Evolutionary conservation across 2,113 vertebrate genomes (phyloP).

Genomic region (Falcunculus frontatus): DNA sequence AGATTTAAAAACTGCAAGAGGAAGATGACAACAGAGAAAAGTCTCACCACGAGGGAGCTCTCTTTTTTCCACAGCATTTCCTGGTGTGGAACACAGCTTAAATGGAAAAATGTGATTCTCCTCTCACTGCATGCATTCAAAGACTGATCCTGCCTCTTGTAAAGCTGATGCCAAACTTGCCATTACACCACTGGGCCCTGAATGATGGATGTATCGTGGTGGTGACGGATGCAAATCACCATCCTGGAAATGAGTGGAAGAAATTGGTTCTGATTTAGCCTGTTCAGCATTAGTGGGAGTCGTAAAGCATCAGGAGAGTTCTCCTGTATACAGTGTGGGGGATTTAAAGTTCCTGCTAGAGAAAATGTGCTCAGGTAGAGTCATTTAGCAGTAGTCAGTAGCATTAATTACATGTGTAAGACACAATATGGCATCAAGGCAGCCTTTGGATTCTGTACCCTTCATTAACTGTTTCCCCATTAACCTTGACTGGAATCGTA

Average conservation of each 20-base stretch:
- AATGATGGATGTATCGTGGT: slow-evolving; percentile 17
- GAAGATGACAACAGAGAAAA: background rate
- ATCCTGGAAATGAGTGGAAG: slow-evolving; percentile 32
- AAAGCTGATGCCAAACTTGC: slow-evolving; percentile 7
- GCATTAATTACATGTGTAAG: slow-evolving; percentile 76
- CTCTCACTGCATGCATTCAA: background rate
- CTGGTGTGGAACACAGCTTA: background rate
- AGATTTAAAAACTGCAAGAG: background rate
- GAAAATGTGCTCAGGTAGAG: slow-evolving; percentile 65
- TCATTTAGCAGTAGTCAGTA: slow-evolving; percentile 65
- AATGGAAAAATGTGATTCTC: background rate
- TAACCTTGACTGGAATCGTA: slow-evolving; percentile 76
- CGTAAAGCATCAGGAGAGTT: slow-evolving; percentile 54
- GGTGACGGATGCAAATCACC: slow-evolving; percentile 51
- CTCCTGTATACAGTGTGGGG: slow-evolving; percentile 34
- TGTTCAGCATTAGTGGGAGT: slow-evolving; percentile 56
- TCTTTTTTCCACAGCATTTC: background rate
- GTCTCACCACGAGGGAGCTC: background rate
- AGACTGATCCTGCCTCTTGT: background rate
- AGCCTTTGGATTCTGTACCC: slow-evolving; percentile 74
- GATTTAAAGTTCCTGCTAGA: slow-evolving; percentile 68
- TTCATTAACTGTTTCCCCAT: slow-evolving; percentile 78
- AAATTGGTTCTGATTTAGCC: slow-evolving; percentile 41
- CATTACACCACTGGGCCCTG: background rate
- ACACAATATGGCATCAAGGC: slow-evolving; percentile 69